A percentile compares a stretch with the other conserved stretches of the same genome.
These are phyloP conservation scores for Diadegma fenestrale DNA, from an alignment of 2,888 invertebrate genomes.

Conservation along the genomic window DNA sequence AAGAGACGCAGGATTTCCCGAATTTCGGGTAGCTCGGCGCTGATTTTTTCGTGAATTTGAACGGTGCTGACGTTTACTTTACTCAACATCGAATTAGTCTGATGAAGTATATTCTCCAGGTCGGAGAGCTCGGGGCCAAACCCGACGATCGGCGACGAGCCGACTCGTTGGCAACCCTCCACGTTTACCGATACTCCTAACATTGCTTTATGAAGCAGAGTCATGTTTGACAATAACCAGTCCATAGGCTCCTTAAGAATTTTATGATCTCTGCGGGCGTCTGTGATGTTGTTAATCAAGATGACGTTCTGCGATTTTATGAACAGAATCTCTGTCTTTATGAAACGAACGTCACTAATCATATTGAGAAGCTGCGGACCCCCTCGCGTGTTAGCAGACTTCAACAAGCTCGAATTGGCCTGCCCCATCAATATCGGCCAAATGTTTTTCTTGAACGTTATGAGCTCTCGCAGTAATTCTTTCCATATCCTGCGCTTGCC, in stretches of 20 bases:
- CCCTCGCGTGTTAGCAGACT: conserved; percentile 33
- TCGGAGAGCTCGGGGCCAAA: not conserved
- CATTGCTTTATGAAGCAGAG: not conserved
- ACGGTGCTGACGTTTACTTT: not conserved
- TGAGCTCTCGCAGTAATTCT: conserved; percentile 37
- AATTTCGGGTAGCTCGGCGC: not conserved
- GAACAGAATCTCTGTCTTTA: conserved; percentile 44
- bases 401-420: conserved; percentile 47
- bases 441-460: conserved; percentile 34
- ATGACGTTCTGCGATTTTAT: conserved; percentile 41
- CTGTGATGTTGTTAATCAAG: conserved; percentile 57
- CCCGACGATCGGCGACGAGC: too few relatives aligned
- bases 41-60: not conserved
- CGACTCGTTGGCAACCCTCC: not conserved
- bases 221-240: conserved; percentile 52
- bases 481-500: conserved; percentile 38
- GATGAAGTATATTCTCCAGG: not conserved
- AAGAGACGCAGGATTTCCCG: not conserved
- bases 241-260: conserved; percentile 24
- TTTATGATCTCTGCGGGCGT: conserved; percentile 54
- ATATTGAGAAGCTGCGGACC: conserved; percentile 36
- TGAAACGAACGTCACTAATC: conserved; percentile 48
- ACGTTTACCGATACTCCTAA: not conserved
- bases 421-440: conserved; percentile 20
- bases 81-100: not conserved